Conservation (phyloP, 2,797 vertebrate genomes). For the Discoglossus pictus region DNA sequence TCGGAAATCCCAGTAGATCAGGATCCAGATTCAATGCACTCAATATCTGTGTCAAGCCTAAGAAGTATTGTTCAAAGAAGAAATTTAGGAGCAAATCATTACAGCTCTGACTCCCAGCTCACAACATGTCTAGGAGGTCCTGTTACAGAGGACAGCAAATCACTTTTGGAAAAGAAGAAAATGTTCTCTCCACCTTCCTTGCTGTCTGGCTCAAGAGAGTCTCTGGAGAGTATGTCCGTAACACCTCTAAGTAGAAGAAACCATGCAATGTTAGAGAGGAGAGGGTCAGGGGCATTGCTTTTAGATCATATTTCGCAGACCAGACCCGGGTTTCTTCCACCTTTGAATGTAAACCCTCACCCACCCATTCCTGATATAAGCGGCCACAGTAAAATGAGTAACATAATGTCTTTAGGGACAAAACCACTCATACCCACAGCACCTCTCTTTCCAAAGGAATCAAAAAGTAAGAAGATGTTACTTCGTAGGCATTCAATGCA, state of each 20-base stretch:
- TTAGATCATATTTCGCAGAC: constrained; percentile 74
- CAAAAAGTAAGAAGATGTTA: constrained; percentile 76
- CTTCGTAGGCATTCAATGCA: constrained; percentile 86
- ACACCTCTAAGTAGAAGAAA: constrained; percentile 64
- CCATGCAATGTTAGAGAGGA: constrained; percentile 68
- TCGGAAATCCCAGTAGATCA: constrained; percentile 62
- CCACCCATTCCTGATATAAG: constrained; percentile 71
- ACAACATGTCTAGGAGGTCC: constrained; percentile 59
- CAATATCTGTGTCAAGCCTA: constrained; percentile 76
- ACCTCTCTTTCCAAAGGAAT: constrained; percentile 72
- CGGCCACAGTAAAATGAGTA: constrained; percentile 63
- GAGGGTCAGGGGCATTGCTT: constrained; percentile 74
- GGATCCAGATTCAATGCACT: constrained; percentile 68
- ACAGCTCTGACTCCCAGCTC: constrained; percentile 85
- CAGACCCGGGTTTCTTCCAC: constrained; percentile 82
- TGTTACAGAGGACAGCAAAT: constrained; percentile 63
- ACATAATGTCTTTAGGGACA: constrained; percentile 65
- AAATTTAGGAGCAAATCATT: constrained; percentile 79
- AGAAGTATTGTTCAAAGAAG: constrained; percentile 75
- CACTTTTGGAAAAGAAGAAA: constrained; percentile 72
- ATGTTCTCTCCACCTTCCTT: constrained; percentile 68
- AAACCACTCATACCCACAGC: constrained; percentile 73
- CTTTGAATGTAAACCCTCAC: constrained; percentile 73
- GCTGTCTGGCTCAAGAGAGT: constrained; percentile 73
- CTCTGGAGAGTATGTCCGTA: constrained; percentile 65